These are phyloP conservation scores for Typhlichthys eigenmanni DNA, from an alignment of 2,797 vertebrate species.

Conservation along the genomic window DNA sequence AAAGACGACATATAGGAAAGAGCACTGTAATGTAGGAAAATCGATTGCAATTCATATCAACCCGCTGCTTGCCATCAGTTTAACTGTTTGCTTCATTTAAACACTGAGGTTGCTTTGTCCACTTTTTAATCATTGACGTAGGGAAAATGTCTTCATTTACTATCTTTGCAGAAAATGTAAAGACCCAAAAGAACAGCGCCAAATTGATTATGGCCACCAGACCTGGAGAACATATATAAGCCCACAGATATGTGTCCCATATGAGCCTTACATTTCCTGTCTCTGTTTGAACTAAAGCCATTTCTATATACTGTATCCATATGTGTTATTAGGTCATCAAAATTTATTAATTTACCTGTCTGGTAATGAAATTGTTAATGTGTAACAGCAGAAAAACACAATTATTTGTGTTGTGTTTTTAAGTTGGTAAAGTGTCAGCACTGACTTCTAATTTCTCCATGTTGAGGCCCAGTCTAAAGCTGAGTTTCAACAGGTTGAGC, in stretches of 20 bases:
- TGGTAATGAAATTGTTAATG: no score
- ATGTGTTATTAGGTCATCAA: conserved; percentile 51
- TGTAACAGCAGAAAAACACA: no score
- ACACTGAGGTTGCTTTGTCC: conserved; percentile 29
- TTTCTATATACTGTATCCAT: conserved; percentile 60
- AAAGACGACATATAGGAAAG: conserved; percentile 19
- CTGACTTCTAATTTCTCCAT: conserved; percentile 25
- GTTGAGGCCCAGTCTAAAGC: conserved; percentile 11
- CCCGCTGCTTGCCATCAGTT: conserved; percentile 22
- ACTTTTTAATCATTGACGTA: conserved; percentile 38
- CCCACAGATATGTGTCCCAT: conserved; percentile 62
- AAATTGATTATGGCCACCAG: conserved; percentile 58
- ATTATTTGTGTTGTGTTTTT: neutral
- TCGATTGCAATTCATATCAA: conserved; percentile 17
- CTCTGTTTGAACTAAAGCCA: conserved; percentile 43
- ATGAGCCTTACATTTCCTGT: conserved; percentile 48
- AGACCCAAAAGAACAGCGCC: conserved; percentile 52
- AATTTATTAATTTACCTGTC: conserved; percentile 47
- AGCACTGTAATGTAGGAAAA: conserved; percentile 21
- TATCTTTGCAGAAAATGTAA: conserved; percentile 40
- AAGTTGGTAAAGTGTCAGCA: neutral
- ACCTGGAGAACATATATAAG: conserved; percentile 68
- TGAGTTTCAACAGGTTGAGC: conserved; percentile 21
- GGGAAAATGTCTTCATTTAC: conserved; percentile 65
- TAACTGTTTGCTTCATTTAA: conserved; percentile 37